phyloP scores from a whole-genome alignment of 1,140 invertebrate genomes.

The Trichonephila clavipes region DNA sequence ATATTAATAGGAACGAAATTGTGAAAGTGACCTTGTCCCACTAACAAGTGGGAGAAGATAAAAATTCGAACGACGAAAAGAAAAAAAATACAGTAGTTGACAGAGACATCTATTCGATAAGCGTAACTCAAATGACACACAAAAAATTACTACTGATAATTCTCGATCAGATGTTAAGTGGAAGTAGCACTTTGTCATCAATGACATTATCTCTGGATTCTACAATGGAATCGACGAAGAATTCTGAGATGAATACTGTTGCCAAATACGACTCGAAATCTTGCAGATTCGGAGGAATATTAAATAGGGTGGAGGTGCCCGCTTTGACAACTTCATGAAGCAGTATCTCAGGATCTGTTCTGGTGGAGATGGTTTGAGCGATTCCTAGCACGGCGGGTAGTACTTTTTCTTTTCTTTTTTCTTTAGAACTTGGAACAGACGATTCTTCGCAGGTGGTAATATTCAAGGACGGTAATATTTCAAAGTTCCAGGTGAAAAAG shows the following conservation, averaged over 20 bases:
- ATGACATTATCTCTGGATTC: background rate
- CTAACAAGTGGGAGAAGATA: background rate
- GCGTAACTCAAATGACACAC: background rate
- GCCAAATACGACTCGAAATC: conserved; percentile 25
- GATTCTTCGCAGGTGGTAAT: background rate
- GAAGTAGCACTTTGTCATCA: conserved; percentile 21
- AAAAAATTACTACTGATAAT: background rate
- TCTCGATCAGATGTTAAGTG: background rate
- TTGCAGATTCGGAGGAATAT: background rate
- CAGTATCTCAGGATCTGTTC: background rate
- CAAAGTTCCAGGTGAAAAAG: background rate
- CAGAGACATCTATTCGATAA: conserved; percentile 2
- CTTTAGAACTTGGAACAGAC: background rate
- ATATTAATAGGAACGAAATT: background rate
- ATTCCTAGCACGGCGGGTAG: background rate
- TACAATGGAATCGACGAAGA: background rate
- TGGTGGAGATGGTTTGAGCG: conserved; percentile 1
- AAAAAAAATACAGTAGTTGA: background rate
- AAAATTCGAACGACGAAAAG: background rate
- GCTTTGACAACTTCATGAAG: background rate
- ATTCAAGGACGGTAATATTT: conserved; percentile 25
- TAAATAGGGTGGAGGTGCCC: conserved; percentile 43
- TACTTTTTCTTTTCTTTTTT: background rate
- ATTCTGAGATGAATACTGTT: background rate
- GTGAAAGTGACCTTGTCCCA: conserved; percentile 23